Evolutionary conservation across 2,797 vertebrate species (phyloP), one percentile per base, ranked within the genome.

Genomic region (Poliocrania exsul): DNA sequence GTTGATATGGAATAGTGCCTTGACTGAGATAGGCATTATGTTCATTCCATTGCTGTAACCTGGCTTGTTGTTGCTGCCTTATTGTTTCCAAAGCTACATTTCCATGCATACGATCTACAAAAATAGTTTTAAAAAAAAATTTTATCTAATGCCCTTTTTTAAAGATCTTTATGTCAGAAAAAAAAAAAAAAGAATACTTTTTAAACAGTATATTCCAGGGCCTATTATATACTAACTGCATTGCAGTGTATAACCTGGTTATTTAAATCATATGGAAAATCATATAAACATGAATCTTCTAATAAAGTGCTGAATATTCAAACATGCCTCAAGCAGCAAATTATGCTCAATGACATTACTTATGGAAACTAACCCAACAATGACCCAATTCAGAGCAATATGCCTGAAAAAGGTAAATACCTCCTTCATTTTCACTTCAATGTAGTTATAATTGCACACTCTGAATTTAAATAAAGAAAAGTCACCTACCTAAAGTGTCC

Each of bases 21-120:
- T 98, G 99, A 92, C 97, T 97, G 94, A 99, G 98, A 96, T 98
- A 99, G 89, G 99, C 98, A 29, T 98, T 98, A 21, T 98, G 98
- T 75, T 99, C 99, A 18, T 97, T 98, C 99, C 99, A 99, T 95
- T 99, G 99, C 92, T 99, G 98, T 72, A 99, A 97, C 84, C 98
- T 98, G 37, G 97, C 98, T 90, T 99, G 99, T 96, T 99, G 99
- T 96, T 99, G 99, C 96, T 99, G 99, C 97, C 98, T 98, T 95
- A 99, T 96, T 47, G 98, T 98, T 97, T 99, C 99, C 87, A 99
- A 97, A 88, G 99, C 98, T 84, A 99, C 95, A 67, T 98, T 98
- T 95, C 98, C 98, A 96, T 99, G 99, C 78, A 99, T 97, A 90
- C 98, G 97, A 96, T 99, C 99, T 99, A 97, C 37, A 97, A 97